Conservation (phyloP, 2,888 invertebrate genomes). For the Zeuzera pyrina region DNA sequence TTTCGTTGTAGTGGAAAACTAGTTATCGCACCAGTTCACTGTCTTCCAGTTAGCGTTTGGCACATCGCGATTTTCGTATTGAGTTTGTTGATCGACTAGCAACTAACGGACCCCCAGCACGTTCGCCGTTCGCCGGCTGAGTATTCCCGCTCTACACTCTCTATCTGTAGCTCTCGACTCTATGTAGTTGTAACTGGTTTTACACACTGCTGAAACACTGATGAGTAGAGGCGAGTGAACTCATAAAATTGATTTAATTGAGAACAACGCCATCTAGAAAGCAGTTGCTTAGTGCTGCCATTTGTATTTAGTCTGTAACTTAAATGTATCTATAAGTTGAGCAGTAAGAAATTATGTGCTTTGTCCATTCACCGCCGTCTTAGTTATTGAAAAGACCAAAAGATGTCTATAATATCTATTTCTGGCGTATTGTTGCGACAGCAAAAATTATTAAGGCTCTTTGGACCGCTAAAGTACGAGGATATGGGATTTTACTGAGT, state of each 20-base stretch:
- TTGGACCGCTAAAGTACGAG: no score
- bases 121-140: conserved; percentile 59
- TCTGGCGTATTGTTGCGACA: no score
- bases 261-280: conserved; percentile 5
- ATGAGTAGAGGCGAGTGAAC: conserved; percentile 53
- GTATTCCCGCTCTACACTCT: conserved; percentile 31
- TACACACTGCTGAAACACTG: conserved; percentile 18
- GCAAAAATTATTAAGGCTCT: no score
- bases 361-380: background rate
- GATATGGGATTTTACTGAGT: no score
- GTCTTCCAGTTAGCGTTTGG: conserved; percentile 50
- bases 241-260: conserved; percentile 38
- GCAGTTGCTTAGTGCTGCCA: conserved; percentile 11
- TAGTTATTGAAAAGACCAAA: background rate
- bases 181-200: conserved; percentile 20
- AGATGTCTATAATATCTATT: no score
- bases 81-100: conserved; percentile 28
- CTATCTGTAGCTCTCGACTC: conserved; percentile 16
- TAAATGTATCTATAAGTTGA: no score
- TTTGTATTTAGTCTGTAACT: conserved; percentile 4
- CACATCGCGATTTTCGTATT: conserved; percentile 59
- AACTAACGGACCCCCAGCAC: conserved; percentile 57
- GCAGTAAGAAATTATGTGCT: no score
- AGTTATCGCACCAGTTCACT: conserved; percentile 49
- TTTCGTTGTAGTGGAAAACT: conserved; percentile 32